Conservation (phyloP, 2,797 vertebrate genomes). For the Otolemur crassicaudatus region DNA sequence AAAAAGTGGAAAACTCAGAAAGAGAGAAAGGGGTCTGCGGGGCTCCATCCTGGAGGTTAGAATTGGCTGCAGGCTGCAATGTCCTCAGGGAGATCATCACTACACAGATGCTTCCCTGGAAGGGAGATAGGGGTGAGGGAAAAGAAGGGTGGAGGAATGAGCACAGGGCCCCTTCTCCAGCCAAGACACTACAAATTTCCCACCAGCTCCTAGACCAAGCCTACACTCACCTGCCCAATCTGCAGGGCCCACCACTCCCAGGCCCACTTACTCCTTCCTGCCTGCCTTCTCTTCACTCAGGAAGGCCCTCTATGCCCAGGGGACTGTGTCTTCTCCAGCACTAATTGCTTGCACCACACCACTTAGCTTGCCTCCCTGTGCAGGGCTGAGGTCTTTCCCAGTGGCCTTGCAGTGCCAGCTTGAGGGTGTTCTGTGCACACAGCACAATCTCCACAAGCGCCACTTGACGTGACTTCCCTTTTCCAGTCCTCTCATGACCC, state of each 20-base stretch:
- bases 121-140: not conserved
- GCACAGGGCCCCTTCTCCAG: not conserved
- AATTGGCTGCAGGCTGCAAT: not conserved
- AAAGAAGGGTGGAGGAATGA: not conserved
- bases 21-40: not conserved
- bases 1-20: not conserved
- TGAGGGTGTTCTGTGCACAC: not conserved
- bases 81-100: not conserved
- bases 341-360: not conserved
- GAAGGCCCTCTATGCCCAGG: rapidly evolving
- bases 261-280: not conserved
- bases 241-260: not conserved
- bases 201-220: not conserved
- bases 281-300: not conserved
- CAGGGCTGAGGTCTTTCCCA: not conserved
- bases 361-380: not conserved
- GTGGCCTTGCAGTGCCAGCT: not conserved
- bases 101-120: not conserved
- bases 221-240: not conserved
- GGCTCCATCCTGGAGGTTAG: not conserved
- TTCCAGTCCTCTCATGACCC: not conserved
- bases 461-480: not conserved
- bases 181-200: not conserved
- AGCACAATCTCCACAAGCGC: not conserved
- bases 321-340: not conserved